These are phyloP conservation scores for Galbula dea DNA, from an alignment of 2,113 vertebrate species.

Conservation along the genomic window DNA sequence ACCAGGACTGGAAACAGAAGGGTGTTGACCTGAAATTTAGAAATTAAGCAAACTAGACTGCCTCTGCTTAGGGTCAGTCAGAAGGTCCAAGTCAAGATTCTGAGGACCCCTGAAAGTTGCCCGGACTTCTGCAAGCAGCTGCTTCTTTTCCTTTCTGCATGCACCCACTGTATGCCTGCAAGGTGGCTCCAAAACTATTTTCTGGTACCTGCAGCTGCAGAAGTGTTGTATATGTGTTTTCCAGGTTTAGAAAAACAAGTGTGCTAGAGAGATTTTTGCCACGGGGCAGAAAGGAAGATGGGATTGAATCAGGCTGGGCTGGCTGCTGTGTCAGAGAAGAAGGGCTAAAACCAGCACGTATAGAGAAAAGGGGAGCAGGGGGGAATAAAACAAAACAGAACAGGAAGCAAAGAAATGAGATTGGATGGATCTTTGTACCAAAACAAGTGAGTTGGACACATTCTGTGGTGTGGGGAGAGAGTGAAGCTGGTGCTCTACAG, in stretches of 20 bases:
- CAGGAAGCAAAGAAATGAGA: neutral
- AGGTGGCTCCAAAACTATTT: neutral
- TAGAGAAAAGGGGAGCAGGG: neutral
- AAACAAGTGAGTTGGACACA: neutral
- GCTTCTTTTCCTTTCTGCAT: neutral
- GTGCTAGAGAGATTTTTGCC: neutral
- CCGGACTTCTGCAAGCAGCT: neutral
- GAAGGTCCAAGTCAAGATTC: neutral
- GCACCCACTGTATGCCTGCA: neutral
- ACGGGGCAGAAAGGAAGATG: neutral
- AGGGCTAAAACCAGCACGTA: neutral
- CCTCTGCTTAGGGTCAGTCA: neutral
- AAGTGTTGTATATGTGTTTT: neutral
- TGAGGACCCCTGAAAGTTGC: neutral
- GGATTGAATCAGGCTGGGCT: neutral
- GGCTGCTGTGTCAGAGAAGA: neutral
- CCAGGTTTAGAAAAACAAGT: neutral
- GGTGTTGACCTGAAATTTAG: neutral
- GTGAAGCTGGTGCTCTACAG: neutral
- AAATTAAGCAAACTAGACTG: neutral
- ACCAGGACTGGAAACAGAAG: neutral
- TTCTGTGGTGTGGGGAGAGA: neutral
- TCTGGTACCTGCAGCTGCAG: neutral
- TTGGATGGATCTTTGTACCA: neutral
- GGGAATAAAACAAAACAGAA: fast-evolving